Evolutionary conservation across 2,113 vertebrate genomes (phyloP).

Genomic region (Sander vitreus): DNA sequence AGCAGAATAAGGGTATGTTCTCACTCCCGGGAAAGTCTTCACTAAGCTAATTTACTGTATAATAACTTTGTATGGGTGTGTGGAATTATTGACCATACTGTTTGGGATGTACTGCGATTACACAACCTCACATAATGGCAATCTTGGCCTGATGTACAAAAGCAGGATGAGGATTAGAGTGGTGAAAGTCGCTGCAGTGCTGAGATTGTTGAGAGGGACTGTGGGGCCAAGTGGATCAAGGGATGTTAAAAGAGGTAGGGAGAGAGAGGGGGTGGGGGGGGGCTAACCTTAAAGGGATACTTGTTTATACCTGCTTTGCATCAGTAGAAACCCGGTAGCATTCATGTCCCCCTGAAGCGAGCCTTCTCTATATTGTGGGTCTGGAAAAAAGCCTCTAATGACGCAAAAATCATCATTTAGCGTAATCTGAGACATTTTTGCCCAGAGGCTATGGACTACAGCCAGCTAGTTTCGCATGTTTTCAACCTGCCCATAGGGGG

Average conservation of each 20-base stretch:
- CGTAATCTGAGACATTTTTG: too few species aligned
- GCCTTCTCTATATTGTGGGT: too few species aligned
- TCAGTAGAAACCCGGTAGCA: too few species aligned
- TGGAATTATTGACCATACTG: slow-evolving; percentile 4
- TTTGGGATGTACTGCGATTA: slow-evolving; percentile 34
- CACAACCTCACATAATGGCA: slow-evolving; percentile 52
- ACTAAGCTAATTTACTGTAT: background rate
- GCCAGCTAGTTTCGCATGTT: too few species aligned
- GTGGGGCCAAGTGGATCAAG: slow-evolving; percentile 45
- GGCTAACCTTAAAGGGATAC: too few species aligned
- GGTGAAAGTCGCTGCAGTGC: slow-evolving; percentile 35
- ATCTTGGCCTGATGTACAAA: slow-evolving; percentile 47
- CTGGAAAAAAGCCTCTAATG: too few species aligned
- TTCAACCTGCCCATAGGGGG: too few species aligned
- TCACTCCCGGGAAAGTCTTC: background rate
- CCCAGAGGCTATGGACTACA: too few species aligned
- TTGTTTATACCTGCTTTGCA: too few species aligned
- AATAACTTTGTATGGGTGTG: slow-evolving; percentile 2
- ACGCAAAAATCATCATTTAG: too few species aligned
- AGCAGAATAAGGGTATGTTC: background rate
- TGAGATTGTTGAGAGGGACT: slow-evolving; percentile 27
- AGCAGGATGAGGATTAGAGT: slow-evolving; percentile 61
- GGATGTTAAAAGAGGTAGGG: slow-evolving; percentile 12
- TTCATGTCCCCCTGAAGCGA: too few species aligned
- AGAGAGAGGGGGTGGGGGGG: background rate